Evolutionary conservation across 2,888 invertebrate species (phyloP), one percentile per base, ranked within the genome.

Genomic region (Philonicus albiceps): DNA sequence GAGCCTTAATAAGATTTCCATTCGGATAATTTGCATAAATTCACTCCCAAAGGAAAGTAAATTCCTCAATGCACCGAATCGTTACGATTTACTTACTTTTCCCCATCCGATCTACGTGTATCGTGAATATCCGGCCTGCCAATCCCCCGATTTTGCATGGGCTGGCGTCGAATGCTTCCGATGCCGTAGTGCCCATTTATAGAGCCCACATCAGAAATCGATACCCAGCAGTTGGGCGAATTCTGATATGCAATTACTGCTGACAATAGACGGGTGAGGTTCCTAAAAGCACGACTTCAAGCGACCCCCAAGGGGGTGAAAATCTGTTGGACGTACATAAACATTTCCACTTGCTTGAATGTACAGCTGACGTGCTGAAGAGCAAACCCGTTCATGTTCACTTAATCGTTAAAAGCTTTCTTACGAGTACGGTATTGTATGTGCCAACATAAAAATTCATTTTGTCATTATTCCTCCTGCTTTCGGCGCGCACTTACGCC

Each of bases 371-470:
- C 49, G 43, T 27, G 27, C 7, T 55, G 81, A 53, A 1, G 37
- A 81, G 19, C 81, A 81, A 49, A 81, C 64, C 81, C 81, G 81
- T 81, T 64, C 81, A 34, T 81, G 81, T 81, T 81, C 55, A 34
- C 81, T 34, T 81, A 81, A 81, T 81, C 53, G 53, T 81, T 81
- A 81, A 81, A 22, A 81, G 55, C 81, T 34, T 27, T 43, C 34
- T 30, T 49, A 80, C 40, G 40, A 43, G 40, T 16, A 16, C 16
- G 16, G n/a, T 16, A 31, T 80, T 34, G 16, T 37, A n/a, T 75
- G 31, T 73, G 74, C 34, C 16, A 40, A 43, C 76, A 81, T 55
- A 64, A 81, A 81, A 81, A 81, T 34, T 55, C 81, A 55, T 64
- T 78, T 30, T 49, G 27, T 27, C 49, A 78, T 78, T 78, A 78